Conservation (phyloP, 2,888 invertebrate genomes). For the Ennomos fuscantarius region DNA sequence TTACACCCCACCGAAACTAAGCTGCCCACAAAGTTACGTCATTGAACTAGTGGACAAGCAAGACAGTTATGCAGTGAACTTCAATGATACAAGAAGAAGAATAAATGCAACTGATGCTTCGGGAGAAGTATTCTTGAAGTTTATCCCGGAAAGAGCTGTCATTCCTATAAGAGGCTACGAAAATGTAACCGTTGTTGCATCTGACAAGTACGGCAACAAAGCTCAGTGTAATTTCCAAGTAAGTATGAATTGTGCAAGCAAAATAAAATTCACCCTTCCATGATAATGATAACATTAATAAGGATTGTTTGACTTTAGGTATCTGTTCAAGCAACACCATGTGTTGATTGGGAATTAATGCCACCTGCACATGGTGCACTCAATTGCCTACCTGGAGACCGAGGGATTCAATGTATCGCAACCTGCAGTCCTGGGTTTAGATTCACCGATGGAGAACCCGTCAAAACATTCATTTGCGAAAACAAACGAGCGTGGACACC, state of each 20-base stretch:
- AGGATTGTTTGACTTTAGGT: slow-evolving; percentile 72
- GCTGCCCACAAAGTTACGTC: slow-evolving; percentile 97
- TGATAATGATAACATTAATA: neutral
- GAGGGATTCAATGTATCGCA: slow-evolving; percentile 94
- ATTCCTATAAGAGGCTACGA: slow-evolving; percentile 95
- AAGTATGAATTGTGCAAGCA: slow-evolving; percentile 31
- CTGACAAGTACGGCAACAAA: slow-evolving; percentile 94
- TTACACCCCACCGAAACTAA: slow-evolving; percentile 94
- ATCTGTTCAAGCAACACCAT: slow-evolving; percentile 96
- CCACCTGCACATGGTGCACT: slow-evolving; percentile 95
- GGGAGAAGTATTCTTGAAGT: slow-evolving; percentile 93
- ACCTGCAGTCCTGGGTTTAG: slow-evolving; percentile 95
- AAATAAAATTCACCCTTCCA: neutral
- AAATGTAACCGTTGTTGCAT: slow-evolving; percentile 96
- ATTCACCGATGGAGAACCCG: slow-evolving; percentile 95
- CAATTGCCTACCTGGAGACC: slow-evolving; percentile 93
- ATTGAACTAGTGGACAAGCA: slow-evolving; percentile 96
- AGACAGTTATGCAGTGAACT: slow-evolving; percentile 95
- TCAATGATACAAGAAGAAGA: slow-evolving; percentile 93
- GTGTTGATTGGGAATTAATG: slow-evolving; percentile 97
- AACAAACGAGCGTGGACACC: slow-evolving; percentile 94
- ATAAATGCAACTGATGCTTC: slow-evolving; percentile 95
- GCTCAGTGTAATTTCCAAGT: slow-evolving; percentile 97
- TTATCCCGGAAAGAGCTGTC: slow-evolving; percentile 92
- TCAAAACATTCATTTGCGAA: slow-evolving; percentile 94